These are phyloP conservation scores for Formicarius rufipectus DNA, from an alignment of 2,113 vertebrate species.

Conservation along the genomic window DNA sequence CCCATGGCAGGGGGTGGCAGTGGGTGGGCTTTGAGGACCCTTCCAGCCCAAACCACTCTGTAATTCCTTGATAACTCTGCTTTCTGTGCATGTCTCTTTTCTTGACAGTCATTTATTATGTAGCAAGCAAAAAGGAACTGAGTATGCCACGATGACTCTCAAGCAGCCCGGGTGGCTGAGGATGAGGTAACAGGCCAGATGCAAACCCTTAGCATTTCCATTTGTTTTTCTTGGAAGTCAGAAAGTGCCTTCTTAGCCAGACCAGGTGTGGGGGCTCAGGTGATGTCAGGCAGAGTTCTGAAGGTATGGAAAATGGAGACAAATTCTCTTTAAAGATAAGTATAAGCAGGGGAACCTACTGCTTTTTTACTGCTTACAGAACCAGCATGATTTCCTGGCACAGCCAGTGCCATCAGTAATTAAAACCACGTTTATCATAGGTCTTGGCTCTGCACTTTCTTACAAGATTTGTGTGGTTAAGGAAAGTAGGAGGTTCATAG, in stretches of 20 bases:
- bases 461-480: not conserved
- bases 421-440: not conserved
- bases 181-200: conserved; percentile 45
- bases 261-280: not conserved
- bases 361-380: conserved; percentile 17
- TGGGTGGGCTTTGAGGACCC: not conserved
- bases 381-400: not conserved
- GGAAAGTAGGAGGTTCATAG: not conserved
- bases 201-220: not conserved
- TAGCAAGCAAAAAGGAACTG: not conserved
- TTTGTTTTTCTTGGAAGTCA: conserved; percentile 52
- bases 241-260: not conserved
- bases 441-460: not conserved
- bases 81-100: not conserved
- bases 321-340: not conserved
- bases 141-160: not conserved
- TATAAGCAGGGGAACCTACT: not conserved
- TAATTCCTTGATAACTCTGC: not conserved
- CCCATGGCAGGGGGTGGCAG: not conserved
- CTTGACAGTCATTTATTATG: not conserved
- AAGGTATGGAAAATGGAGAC: conserved; percentile 6
- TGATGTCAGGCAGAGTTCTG: conserved; percentile 10
- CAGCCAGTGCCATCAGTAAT: not conserved
- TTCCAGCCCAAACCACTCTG: not conserved
- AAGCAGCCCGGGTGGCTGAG: not conserved